These are phyloP conservation scores for Leptinotarsa defecta DNA, from an alignment of 1,140 invertebrate species.

Conservation along the genomic window DNA sequence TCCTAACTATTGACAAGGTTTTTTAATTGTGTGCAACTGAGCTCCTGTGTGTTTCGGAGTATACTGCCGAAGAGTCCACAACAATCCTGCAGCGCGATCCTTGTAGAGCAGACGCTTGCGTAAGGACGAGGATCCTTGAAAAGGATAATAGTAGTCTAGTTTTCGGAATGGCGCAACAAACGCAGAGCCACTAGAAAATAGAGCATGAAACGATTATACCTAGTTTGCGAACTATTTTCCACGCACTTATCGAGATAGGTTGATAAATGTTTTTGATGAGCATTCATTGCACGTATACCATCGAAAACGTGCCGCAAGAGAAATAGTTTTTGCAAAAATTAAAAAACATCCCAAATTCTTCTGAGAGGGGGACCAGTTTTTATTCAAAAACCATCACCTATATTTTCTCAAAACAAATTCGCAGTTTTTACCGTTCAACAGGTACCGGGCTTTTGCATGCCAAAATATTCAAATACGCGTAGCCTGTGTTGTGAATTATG, in stretches of 20 bases:
- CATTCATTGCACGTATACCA: not conserved
- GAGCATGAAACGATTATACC: not conserved
- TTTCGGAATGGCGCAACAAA: not conserved
- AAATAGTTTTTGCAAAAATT: too few species aligned
- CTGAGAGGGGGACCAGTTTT: too few species aligned
- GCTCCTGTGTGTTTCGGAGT: conserved; percentile 26
- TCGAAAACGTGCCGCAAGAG: too few species aligned
- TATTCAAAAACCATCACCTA: too few species aligned
- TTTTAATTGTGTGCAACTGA: not conserved
- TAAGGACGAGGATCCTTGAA: conserved; percentile 36
- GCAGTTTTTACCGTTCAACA: too few species aligned
- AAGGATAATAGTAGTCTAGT: conserved; percentile 15
- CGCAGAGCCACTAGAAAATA: not conserved
- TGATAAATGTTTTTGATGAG: not conserved
- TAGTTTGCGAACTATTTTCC: not conserved
- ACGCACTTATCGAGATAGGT: not conserved
- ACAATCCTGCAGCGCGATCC: conserved; percentile 12
- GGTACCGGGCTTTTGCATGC: too few species aligned
- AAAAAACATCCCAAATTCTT: too few species aligned
- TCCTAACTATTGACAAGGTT: not conserved
- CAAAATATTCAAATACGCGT: too few species aligned
- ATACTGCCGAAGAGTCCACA: conserved; percentile 28
- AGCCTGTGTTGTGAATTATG: too few species aligned
- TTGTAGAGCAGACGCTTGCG: conserved; percentile 32
- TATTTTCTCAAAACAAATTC: too few species aligned